These are phyloP conservation scores for Rhipidura dahli DNA, from an alignment of 2,113 vertebrate species.

Conservation along the genomic window DNA sequence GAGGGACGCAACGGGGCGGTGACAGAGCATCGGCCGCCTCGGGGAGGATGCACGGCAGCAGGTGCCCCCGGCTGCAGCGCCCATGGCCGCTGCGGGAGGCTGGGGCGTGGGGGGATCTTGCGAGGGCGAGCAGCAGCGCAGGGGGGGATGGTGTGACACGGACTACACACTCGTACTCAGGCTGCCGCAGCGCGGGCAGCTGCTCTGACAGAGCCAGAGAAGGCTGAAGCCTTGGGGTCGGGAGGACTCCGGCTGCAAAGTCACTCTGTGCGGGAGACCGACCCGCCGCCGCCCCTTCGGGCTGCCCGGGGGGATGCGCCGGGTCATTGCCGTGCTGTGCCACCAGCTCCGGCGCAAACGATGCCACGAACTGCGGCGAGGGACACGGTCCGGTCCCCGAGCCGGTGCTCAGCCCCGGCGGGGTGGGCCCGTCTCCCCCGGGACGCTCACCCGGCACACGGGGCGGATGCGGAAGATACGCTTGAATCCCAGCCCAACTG, in stretches of 20 bases:
- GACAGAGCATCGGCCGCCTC: too few species aligned
- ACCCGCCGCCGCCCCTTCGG: background rate
- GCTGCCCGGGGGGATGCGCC: background rate
- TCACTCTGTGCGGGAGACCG: background rate
- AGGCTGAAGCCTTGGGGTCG: background rate
- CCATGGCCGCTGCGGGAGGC: background rate
- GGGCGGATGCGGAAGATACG: accelerated
- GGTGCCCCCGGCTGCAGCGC: background rate
- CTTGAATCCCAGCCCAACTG: background rate
- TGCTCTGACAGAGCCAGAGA: background rate
- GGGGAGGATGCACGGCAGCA: background rate
- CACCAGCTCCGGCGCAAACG: background rate
- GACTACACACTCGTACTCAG: too few species aligned
- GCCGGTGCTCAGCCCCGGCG: background rate
- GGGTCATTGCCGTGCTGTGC: background rate
- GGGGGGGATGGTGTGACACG: background rate
- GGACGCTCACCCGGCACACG: background rate
- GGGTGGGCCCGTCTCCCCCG: background rate
- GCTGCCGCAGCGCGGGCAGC: background rate
- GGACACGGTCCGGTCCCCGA: background rate
- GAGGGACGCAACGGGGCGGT: accelerated
- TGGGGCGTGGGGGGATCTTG: too few species aligned
- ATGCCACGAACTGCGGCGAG: background rate
- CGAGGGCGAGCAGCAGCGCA: background rate
- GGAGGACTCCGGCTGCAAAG: background rate